Evolutionary conservation across 2,797 vertebrate species (phyloP).

Genomic region (Manis pentadactyla): DNA sequence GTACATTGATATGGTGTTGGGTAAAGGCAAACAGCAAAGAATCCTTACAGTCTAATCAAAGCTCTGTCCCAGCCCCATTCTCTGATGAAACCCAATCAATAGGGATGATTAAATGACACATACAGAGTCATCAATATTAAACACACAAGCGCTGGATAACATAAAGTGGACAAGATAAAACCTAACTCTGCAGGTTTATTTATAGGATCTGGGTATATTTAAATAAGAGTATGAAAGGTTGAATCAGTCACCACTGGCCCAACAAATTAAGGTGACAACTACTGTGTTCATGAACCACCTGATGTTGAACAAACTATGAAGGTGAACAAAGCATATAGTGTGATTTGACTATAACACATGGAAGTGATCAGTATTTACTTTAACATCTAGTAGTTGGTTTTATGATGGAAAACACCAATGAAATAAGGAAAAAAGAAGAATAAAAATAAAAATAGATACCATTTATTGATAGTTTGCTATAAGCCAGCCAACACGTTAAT

Average conservation of each 20-base stretch:
- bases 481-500: background rate
- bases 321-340: background rate
- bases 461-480: background rate
- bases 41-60: constrained; percentile 90
- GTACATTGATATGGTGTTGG: constrained; percentile 88
- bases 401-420: background rate
- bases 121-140: constrained; percentile 95
- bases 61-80: constrained; percentile 87
- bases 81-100: constrained; percentile 93
- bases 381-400: background rate
- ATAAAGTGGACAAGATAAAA: constrained; percentile 84
- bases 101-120: constrained; percentile 96
- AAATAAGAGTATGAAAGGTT: constrained; percentile 71
- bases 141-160: constrained; percentile 85
- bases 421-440: background rate
- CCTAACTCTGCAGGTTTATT: constrained; percentile 84
- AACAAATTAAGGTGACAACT: constrained; percentile 57
- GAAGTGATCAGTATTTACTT: background rate
- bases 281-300: background rate
- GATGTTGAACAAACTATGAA: background rate
- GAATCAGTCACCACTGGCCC: constrained; percentile 46
- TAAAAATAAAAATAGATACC: background rate
- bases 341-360: background rate
- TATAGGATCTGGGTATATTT: constrained; percentile 76
- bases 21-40: constrained; percentile 89